Evolutionary conservation across 2,888 invertebrate species (phyloP).

Genomic region (Dichetophora obliterata): DNA sequence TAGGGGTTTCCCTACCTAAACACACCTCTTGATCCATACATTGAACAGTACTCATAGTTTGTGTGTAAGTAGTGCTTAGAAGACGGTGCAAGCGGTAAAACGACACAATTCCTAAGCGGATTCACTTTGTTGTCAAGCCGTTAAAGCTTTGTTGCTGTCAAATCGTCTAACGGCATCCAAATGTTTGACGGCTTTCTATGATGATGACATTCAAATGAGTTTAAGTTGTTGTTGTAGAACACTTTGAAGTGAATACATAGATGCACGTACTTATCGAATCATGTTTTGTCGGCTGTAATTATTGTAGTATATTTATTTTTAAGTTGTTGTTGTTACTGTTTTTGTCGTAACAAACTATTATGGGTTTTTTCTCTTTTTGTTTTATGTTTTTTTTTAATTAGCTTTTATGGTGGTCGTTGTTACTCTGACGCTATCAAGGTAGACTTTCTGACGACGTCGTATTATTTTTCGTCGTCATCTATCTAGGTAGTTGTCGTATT

Average conservation of each 20-base stretch:
- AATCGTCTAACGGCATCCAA: neutral
- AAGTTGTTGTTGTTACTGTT: neutral
- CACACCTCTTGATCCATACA: too few species aligned
- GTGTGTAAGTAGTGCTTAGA: neutral
- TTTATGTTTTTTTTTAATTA: neutral
- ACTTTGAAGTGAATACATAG: neutral
- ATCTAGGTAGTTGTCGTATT: too few species aligned
- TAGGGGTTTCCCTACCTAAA: neutral
- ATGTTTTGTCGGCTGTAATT: neutral
- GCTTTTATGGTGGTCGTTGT: neutral
- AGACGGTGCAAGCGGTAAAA: neutral
- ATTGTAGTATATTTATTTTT: neutral
- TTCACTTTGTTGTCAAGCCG: conserved; percentile 2
- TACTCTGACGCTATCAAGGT: neutral
- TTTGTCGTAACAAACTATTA: neutral
- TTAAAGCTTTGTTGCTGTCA: conserved; percentile 5
- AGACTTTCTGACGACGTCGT: conserved; percentile 12
- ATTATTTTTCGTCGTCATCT: too few species aligned
- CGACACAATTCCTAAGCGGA: conserved; percentile 8
- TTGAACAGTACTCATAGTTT: neutral
- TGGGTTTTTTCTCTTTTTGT: neutral
- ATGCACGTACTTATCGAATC: neutral
- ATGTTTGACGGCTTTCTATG: conserved; percentile 12
- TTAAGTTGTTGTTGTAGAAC: neutral
- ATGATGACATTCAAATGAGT: conserved; percentile 34